Evolutionary conservation across 2,113 vertebrate species (phyloP), one percentile per base, ranked within the genome.

Genomic region (Thomomys bottae): DNA sequence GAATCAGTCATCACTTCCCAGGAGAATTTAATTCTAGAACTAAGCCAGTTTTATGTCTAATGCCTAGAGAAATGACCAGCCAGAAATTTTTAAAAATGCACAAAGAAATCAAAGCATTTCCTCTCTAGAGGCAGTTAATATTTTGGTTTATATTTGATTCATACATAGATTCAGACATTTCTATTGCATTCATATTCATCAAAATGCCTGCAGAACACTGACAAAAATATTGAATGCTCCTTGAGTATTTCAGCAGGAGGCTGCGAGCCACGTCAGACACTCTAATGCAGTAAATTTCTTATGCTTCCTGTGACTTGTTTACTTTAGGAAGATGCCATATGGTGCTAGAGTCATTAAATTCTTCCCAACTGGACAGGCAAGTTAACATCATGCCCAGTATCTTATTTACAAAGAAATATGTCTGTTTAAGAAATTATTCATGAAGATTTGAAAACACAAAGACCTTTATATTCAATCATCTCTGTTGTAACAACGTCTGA

Each of bases 91-190:
- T 63, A 66, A 57, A 49, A 92, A 40, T 30, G 1, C 24, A 28
- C 34, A 81, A 77, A 85, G n/a, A 72, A 88, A 86, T 85, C 59
- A 95, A 45, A 90, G 7, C 6, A 7, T 76, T 83, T 61, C 26
- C 57, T 88, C 61, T 76, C 26, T 30, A 87, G 32, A 92, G 14
- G 30, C 71, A 64, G 76, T 68, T 88, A 88, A 38, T 90, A 73
- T 79, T 54, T 93, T 96, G 81, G 34, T 71, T 94, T 89, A 68
- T 73, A 70, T 89, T 89, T 88, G 82, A 85, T 91, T 95, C 68
- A 73, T 89, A 94, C 38, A 87, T 40, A 95, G 61, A 89, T 87
- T 84, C 84, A 88, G 84, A 82, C 34, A 66, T 78, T 89, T 84
- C 80, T 92, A 8, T 78, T 75, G 34, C 40, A 73, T 94, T 89